phyloP scores from a whole-genome alignment of 2,888 invertebrate species.

The Anarsia innoxiella region DNA sequence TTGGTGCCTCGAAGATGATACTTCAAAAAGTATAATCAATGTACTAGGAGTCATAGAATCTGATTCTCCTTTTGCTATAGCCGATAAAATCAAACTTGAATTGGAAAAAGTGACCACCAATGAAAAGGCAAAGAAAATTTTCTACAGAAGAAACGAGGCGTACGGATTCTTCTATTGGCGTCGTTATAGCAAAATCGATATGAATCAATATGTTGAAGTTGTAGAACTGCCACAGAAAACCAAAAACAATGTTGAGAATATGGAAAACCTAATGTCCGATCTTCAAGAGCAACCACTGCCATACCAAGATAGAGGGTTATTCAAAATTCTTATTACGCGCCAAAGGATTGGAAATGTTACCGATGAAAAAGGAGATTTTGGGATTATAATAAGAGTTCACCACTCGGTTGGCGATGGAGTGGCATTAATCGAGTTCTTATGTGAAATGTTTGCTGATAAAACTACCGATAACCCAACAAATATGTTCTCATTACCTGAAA shows the following conservation, averaged over 20 bases:
- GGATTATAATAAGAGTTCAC: slow-evolving; percentile 70
- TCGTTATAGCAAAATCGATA: slow-evolving; percentile 38
- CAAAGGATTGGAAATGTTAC: slow-evolving; percentile 28
- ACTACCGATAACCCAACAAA: slow-evolving; percentile 22
- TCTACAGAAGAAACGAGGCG: slow-evolving; percentile 50
- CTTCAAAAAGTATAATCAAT: slow-evolving; percentile 61
- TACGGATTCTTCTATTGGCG: slow-evolving; percentile 73
- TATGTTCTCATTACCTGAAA: slow-evolving; percentile 28
- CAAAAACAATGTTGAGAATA: slow-evolving; percentile 32
- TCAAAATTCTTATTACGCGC: slow-evolving; percentile 65
- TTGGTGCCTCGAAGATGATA: slow-evolving; percentile 68
- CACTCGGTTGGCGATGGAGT: slow-evolving; percentile 73
- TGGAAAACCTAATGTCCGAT: slow-evolving; percentile 49
- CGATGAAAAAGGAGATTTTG: slow-evolving; percentile 33
- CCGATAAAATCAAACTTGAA: slow-evolving; percentile 34
- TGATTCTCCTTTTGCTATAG: slow-evolving; percentile 28
- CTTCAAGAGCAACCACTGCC: slow-evolving; percentile 55
- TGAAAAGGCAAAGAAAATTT: slow-evolving; percentile 44
- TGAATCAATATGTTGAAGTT: slow-evolving; percentile 59
- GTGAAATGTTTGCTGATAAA: slow-evolving; percentile 57
- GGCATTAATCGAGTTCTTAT: slow-evolving; percentile 60
- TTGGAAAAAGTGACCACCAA: slow-evolving; percentile 26
- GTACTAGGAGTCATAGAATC: slow-evolving; percentile 61
- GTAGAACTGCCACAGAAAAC: slow-evolving; percentile 38
- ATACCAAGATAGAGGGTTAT: slow-evolving; percentile 55